A percentile compares a stretch with the other conserved stretches of the same genome.
Conservation (phyloP, 92 coral and sea anemone species). For the Micromussa lordhowensis region DNA sequence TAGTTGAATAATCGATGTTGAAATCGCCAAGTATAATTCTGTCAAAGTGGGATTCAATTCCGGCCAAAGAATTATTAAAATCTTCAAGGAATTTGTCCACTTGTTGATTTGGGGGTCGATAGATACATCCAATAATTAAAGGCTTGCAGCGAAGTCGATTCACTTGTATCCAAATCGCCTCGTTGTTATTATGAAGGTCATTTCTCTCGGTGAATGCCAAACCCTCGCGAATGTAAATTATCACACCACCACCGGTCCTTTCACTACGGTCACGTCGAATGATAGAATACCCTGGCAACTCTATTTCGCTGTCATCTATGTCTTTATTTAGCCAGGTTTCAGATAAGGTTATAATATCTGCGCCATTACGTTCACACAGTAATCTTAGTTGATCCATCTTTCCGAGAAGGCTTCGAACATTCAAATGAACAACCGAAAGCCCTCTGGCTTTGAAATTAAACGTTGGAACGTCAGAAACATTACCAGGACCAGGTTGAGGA, state of each 20-base stretch:
- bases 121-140: too few species aligned
- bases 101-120: too few species aligned
- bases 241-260: conserved; percentile 60
- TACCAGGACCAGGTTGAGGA: conserved; percentile 40
- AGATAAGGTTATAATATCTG: conserved; percentile 22
- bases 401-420: conserved; percentile 65
- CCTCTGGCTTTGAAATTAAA: conserved; percentile 66
- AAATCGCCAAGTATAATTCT: too few species aligned
- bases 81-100: too few species aligned
- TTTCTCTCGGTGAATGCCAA: too few species aligned
- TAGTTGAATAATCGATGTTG: too few species aligned
- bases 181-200: too few species aligned
- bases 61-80: too few species aligned
- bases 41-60: too few species aligned
- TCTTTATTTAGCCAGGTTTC: conserved; percentile 61
- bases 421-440: conserved; percentile 35
- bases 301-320: conserved; percentile 53
- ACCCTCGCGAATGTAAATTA: background rate
- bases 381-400: conserved; percentile 51
- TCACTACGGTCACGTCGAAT: conserved; percentile 47
- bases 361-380: too few species aligned
- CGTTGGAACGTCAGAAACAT: conserved; percentile 59
- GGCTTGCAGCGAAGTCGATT: too few species aligned
- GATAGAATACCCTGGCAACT: conserved; percentile 62
- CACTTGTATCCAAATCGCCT: too few species aligned